A percentile compares a stretch with the other conserved stretches of the same genome.
Conservation (phyloP, 2,113 vertebrate species). For the Corythoichthys haematopterus region DNA sequence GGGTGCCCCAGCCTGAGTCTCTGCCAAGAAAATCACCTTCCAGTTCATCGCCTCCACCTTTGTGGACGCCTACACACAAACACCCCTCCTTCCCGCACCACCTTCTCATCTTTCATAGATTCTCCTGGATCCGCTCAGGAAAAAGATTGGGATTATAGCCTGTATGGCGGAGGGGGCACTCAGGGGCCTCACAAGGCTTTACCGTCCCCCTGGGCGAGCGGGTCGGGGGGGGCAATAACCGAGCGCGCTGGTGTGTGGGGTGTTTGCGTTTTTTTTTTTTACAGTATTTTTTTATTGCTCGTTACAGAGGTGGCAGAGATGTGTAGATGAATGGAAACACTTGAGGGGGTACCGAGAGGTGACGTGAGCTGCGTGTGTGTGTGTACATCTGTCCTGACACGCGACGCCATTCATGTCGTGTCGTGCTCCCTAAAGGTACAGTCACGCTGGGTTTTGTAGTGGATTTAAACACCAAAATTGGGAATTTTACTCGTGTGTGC, state of each 20-base stretch:
- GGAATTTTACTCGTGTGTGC: neutral
- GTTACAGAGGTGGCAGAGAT: constrained; percentile 71
- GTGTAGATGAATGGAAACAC: constrained; percentile 56
- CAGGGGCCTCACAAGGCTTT: constrained; percentile 45
- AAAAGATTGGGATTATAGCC: constrained; percentile 25
- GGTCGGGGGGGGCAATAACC: constrained; percentile 11
- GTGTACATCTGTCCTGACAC: constrained; percentile 23
- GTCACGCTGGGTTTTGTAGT: neutral
- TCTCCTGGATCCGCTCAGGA: constrained; percentile 38
- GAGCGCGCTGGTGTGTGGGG: constrained; percentile 36
- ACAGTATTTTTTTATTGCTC: constrained; percentile 64
- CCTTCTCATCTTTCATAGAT: constrained; percentile 68
- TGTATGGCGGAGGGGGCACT: constrained; percentile 19
- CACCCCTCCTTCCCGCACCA: constrained; percentile 33
- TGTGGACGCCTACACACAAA: constrained; percentile 5
- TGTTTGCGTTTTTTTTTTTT: constrained; percentile 22
- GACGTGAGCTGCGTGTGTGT: constrained; percentile 28
- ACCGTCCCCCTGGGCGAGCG: constrained; percentile 37
- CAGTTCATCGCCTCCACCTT: constrained; percentile 39
- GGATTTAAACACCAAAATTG: neutral
- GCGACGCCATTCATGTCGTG: neutral
- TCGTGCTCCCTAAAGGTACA: neutral
- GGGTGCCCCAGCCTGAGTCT: constrained; percentile 25
- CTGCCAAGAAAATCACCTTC: constrained; percentile 67
- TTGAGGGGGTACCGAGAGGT: constrained; percentile 21